Evolutionary conservation across 2,888 invertebrate species (phyloP).

Genomic region (Drosophila lutescens): DNA sequence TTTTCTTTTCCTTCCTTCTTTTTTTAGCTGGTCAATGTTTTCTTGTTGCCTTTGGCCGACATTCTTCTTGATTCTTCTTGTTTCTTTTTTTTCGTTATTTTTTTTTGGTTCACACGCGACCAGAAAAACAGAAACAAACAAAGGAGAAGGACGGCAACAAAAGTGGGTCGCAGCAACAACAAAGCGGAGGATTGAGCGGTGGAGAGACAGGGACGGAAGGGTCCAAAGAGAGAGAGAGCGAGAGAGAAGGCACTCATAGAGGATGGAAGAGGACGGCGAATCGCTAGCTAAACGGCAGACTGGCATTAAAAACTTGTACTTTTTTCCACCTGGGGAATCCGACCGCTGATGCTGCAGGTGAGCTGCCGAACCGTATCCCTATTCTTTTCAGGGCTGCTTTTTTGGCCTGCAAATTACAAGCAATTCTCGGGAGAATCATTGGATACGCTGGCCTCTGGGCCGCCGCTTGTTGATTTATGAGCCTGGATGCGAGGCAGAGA

Average conservation of each 20-base stretch:
- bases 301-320: constrained; percentile 67
- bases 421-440: constrained; percentile 64
- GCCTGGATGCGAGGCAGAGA: neutral
- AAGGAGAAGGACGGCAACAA: constrained; percentile 22
- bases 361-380: neutral
- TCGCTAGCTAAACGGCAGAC: constrained; percentile 65
- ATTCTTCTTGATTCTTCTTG: constrained; percentile 53
- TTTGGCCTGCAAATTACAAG: constrained; percentile 66
- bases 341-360: constrained; percentile 25
- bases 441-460: constrained; percentile 43
- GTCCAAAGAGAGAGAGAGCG: neutral
- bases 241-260: neutral
- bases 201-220: constrained; percentile 1
- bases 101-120: constrained; percentile 40
- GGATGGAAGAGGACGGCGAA: constrained; percentile 8
- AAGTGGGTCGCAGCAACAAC: constrained; percentile 66
- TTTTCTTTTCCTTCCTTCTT: constrained; percentile 1
- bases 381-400: constrained; percentile 47
- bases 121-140: constrained; percentile 19
- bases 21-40: constrained; percentile 36
- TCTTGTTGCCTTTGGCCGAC: constrained; percentile 52
- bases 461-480: constrained; percentile 58
- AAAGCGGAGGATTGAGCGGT: constrained; percentile 35
- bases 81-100: neutral
- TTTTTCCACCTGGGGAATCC: constrained; percentile 20